Conservation (phyloP, 2,888 invertebrate genomes). For the Gortyna flavago region DNA sequence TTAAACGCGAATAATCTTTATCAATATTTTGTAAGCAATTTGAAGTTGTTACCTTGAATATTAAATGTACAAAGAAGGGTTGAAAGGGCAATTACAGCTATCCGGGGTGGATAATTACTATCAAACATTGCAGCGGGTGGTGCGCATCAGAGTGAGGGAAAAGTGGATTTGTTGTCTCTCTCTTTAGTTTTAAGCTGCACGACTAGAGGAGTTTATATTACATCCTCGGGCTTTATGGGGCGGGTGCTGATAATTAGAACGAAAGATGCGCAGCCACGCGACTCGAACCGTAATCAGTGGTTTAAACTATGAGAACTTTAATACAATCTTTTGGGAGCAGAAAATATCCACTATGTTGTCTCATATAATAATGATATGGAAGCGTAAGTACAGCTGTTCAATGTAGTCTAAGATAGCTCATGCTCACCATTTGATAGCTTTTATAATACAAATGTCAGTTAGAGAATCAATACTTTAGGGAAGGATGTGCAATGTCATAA, state of each 20-base stretch:
- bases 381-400: not conserved
- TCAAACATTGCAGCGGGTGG: conserved; percentile 70
- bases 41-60: conserved; percentile 75
- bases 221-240: conserved; percentile 79
- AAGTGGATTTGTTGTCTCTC: conserved; percentile 63
- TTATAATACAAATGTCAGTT: not conserved
- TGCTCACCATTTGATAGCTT: not conserved
- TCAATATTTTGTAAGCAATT: conserved; percentile 72
- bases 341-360: conserved; percentile 29
- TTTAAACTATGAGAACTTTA: conserved; percentile 71
- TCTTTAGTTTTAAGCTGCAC: conserved; percentile 73
- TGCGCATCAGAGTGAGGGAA: conserved; percentile 61
- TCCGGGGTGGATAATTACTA: conserved; percentile 73
- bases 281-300: conserved; percentile 78
- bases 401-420: not conserved
- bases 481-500: not conserved
- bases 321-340: conserved; percentile 57
- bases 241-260: conserved; percentile 86
- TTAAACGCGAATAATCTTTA: conserved; percentile 67
- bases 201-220: conserved; percentile 77
- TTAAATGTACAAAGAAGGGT: conserved; percentile 78
- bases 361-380: conserved; percentile 6
- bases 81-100: conserved; percentile 77
- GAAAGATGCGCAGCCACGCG: conserved; percentile 88
- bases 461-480: not conserved